Base-by-base conservation (phyloP, 2,797 vertebrate species). In the Choloepus didactylus region DNA sequence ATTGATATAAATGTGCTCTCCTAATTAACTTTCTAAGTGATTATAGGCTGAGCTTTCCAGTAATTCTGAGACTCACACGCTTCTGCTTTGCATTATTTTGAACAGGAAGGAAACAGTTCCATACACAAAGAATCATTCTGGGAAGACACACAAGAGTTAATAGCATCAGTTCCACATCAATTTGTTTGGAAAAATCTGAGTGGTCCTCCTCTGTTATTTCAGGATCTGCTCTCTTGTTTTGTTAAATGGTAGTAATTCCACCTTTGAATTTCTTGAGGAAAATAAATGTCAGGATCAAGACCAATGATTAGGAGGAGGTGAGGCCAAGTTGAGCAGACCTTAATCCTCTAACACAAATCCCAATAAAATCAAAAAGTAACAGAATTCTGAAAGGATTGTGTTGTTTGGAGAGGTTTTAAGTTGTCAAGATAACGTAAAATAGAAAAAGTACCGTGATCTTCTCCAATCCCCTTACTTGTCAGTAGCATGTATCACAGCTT, bases 81-180 rank as follows among this genome's bases (percentile, higher is more conserved):
- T 93, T 95, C 70, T 93, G 10, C 15, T 92, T 88, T 94, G 72
- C 19, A 59, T 93, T 95, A 97, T 62, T 94, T 38, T 66, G 62
- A 92, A 41, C 1, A 72, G 54, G 51, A 92, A 84, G 41, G 29
- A 92, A 94, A 95, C 3, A 76, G 1, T 15, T 3, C 23, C 49
- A 15, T 41, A 62, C 3, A 59, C 38, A 91, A 88, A 89, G 46
- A 79, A 72, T 93, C 89, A 94, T 70, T 86, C 60, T 75, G 41
- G 27, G 92, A 93, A 76, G n/a, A 93, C 82, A 27, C 46, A 59
- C 18, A 69, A 91, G 19, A 82, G 84, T 70, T 72, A 62, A 73
- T 69, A 35, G 10, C 35, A 72, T 56, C 35, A 72, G 27, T 31
- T 67, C n/a, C 54, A n/a, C 12, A 51, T 66, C 64, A 81, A 11